phyloP scores from a whole-genome alignment of 2,888 invertebrate genomes.

The Stenchaetothrips biformis region DNA sequence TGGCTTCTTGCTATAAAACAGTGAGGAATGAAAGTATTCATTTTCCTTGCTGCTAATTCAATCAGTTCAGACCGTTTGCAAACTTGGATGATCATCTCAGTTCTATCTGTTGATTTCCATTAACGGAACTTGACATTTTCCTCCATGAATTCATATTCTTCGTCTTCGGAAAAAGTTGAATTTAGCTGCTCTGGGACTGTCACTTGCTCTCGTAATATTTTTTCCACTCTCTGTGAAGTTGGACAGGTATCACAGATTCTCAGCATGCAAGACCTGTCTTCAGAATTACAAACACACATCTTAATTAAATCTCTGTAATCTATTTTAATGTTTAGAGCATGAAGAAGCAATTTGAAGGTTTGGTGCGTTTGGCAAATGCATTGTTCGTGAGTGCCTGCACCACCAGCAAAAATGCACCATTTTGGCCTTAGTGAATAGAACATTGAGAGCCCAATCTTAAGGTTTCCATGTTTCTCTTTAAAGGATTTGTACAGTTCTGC shows the following conservation, averaged over 20 bases:
- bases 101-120: neutral
- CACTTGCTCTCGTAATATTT: neutral
- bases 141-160: neutral
- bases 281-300: neutral
- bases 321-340: neutral
- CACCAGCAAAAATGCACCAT: conserved; percentile 12
- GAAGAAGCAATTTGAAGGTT: neutral
- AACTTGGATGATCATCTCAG: neutral
- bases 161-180: neutral
- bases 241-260: neutral
- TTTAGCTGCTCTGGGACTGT: neutral
- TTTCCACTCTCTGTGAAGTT: neutral
- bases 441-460: neutral
- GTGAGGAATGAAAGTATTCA: neutral
- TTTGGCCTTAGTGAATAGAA: neutral
- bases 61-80: neutral
- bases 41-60: neutral
- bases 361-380: neutral
- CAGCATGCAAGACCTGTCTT: neutral
- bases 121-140: neutral
- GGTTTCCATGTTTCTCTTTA: neutral
- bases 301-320: neutral
- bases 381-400: too few species aligned
- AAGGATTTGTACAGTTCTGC: neutral
- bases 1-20: neutral